Evolutionary conservation across 2,888 invertebrate genomes (phyloP).

Genomic region (Phortica okadai): DNA sequence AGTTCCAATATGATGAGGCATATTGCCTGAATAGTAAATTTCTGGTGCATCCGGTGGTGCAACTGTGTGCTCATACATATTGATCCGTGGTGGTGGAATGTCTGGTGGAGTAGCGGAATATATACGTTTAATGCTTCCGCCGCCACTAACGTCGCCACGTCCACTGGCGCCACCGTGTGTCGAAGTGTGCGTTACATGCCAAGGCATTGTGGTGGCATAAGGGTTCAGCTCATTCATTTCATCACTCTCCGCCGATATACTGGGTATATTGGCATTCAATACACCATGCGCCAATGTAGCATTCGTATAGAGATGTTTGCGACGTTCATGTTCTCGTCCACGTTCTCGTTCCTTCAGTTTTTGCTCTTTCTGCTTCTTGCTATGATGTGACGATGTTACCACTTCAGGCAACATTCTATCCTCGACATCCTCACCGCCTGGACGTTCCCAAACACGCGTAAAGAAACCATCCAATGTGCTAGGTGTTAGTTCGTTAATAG

Average conservation of each 20-base stretch:
- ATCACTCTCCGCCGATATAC: conserved; percentile 32
- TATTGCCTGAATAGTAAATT: conserved; percentile 37
- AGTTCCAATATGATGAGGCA: conserved; percentile 36
- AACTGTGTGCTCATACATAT: conserved; percentile 57
- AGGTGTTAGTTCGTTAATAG: conserved; percentile 69
- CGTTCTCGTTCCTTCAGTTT: neutral
- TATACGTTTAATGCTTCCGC: conserved; percentile 49
- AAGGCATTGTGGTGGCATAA: conserved; percentile 56
- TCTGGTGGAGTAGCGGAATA: conserved; percentile 65
- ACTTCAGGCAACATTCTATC: neutral
- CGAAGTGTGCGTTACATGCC: conserved; percentile 47
- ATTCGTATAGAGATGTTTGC: conserved; percentile 64
- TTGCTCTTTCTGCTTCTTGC: neutral
- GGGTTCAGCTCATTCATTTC: conserved; percentile 16
- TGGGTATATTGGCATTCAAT: conserved; percentile 43
- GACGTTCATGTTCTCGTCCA: conserved; percentile 35
- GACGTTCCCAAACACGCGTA: conserved; percentile 65
- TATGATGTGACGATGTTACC: conserved; percentile 44
- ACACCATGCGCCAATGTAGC: conserved; percentile 42
- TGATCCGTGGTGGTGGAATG: conserved; percentile 69
- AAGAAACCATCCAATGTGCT: conserved; percentile 67
- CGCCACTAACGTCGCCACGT: conserved; percentile 15
- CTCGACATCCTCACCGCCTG: neutral
- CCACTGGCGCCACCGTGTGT: neutral
- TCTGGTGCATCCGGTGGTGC: conserved; percentile 63